Percentiles rank a stretch among this genome's conserved stretches.
Evolutionary conservation across 1,140 invertebrate species (phyloP).

Genomic region (Oryzaephilus surinamensis): DNA sequence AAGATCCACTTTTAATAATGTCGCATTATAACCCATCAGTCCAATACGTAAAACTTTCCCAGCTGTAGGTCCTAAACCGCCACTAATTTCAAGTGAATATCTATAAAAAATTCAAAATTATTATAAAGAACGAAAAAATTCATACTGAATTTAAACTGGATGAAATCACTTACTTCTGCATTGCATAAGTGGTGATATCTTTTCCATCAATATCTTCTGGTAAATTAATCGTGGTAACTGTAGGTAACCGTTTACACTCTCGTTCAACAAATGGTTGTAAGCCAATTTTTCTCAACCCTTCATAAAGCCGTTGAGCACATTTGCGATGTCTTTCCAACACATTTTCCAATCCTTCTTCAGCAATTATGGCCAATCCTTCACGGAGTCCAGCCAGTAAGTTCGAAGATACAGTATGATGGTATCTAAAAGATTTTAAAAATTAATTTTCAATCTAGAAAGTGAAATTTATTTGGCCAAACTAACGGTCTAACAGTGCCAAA

Average conservation of each 20-base stretch:
- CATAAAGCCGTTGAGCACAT: conserved; percentile 52
- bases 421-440: neutral
- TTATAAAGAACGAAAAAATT: too few species aligned
- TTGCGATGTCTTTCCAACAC: conserved; percentile 57
- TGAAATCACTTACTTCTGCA: too few species aligned
- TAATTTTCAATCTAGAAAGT: too few species aligned
- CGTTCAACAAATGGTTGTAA: conserved; percentile 59
- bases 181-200: conserved; percentile 53
- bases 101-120: too few species aligned
- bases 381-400: conserved; percentile 67
- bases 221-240: conserved; percentile 63
- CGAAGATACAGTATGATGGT: conserved; percentile 69
- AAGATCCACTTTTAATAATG: too few species aligned
- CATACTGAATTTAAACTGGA: too few species aligned
- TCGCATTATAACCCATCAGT: conserved; percentile 67
- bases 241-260: conserved; percentile 55
- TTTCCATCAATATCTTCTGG: conserved; percentile 59
- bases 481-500: too few species aligned
- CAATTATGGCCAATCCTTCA: conserved; percentile 60
- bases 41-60: conserved; percentile 70
- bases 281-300: conserved; percentile 52
- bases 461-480: too few species aligned
- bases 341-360: conserved; percentile 57
- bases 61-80: conserved; percentile 63
- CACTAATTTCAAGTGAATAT: conserved; percentile 66